A percentile compares a stretch with the other conserved stretches of the same genome.
Conservation (phyloP, 1,140 invertebrate species). For the Parapsyche elsis region DNA sequence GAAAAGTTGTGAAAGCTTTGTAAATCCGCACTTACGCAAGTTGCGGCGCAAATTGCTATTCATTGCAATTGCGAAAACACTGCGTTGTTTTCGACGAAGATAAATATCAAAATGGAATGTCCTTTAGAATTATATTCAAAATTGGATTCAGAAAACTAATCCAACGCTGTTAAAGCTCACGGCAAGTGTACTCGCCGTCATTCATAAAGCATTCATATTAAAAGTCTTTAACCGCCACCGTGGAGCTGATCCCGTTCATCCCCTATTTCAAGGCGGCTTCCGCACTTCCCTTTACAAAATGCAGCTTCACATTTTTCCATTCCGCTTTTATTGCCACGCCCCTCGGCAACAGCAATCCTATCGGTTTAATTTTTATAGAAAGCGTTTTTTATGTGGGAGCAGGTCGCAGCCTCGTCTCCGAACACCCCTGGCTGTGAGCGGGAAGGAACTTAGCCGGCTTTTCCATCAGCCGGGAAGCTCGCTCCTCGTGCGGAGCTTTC, state of each 20-base stretch:
- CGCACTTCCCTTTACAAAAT: slow-evolving; percentile 25
- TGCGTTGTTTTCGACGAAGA: too few relatives aligned
- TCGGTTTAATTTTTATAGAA: slow-evolving; percentile 46
- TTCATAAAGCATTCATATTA: slow-evolving; percentile 39
- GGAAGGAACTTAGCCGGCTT: slow-evolving; percentile 29
- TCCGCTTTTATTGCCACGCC: slow-evolving; percentile 32
- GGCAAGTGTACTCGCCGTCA: slow-evolving; percentile 18
- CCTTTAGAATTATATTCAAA: too few relatives aligned
- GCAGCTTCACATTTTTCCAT: slow-evolving; percentile 38
- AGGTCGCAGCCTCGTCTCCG: neutral
- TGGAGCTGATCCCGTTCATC: slow-evolving; percentile 36
- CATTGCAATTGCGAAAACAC: too few relatives aligned
- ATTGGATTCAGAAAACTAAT: too few relatives aligned
- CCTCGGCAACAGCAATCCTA: slow-evolving; percentile 21
- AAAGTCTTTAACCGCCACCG: slow-evolving; percentile 25
- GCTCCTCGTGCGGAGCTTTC: slow-evolving; percentile 16
- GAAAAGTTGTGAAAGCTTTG: too few relatives aligned
- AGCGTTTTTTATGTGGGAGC: slow-evolving; percentile 18
- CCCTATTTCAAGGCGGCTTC: slow-evolving; percentile 39
- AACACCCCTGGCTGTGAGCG: neutral
- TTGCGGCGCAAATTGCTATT: too few relatives aligned
- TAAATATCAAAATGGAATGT: too few relatives aligned
- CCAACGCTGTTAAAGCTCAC: neutral
- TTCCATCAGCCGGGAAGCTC: slow-evolving; percentile 13
- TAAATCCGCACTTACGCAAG: too few relatives aligned